These are phyloP conservation scores for Amorpha juglandis DNA, from an alignment of 2,888 invertebrate genomes.

Conservation along the genomic window DNA sequence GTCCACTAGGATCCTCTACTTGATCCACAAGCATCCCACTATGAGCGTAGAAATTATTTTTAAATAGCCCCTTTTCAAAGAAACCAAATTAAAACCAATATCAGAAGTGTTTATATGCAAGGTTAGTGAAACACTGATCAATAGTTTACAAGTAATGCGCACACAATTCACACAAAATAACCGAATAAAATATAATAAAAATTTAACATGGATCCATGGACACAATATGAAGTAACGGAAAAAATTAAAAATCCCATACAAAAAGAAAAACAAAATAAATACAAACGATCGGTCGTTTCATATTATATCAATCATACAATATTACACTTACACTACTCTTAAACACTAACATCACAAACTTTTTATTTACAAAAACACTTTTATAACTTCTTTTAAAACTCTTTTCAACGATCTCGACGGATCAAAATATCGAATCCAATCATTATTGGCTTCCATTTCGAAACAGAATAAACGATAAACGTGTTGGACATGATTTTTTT, in stretches of 20 bases:
- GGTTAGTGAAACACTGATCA: not conserved
- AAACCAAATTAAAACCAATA: too few species aligned
- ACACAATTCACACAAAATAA: conserved; percentile 27
- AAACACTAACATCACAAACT: conserved; percentile 17
- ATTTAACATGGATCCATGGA: conserved; percentile 33
- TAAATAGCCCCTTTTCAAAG: too few species aligned
- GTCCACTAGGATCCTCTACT: too few species aligned
- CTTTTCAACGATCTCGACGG: not conserved
- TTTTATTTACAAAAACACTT: not conserved
- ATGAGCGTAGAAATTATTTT: too few species aligned
- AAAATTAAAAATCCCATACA: conserved; percentile 31
- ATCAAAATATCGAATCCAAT: not conserved
- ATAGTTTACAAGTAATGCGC: conserved; percentile 12
- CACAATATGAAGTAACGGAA: conserved; percentile 33
- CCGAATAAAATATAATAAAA: conserved; percentile 30
- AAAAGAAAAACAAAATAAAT: conserved; percentile 19
- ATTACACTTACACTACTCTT: conserved; percentile 1
- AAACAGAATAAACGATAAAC: too few species aligned
- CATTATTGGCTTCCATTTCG: too few species aligned
- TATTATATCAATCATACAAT: conserved; percentile 28
- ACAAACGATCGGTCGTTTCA: conserved; percentile 22
- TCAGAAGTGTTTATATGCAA: too few species aligned
- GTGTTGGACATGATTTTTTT: too few species aligned
- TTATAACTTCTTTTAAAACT: not conserved
- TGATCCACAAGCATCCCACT: too few species aligned